Evolutionary conservation across 2,888 invertebrate genomes (phyloP), one percentile per base, ranked within the genome.

Genomic region (Tetragonisca angustula): DNA sequence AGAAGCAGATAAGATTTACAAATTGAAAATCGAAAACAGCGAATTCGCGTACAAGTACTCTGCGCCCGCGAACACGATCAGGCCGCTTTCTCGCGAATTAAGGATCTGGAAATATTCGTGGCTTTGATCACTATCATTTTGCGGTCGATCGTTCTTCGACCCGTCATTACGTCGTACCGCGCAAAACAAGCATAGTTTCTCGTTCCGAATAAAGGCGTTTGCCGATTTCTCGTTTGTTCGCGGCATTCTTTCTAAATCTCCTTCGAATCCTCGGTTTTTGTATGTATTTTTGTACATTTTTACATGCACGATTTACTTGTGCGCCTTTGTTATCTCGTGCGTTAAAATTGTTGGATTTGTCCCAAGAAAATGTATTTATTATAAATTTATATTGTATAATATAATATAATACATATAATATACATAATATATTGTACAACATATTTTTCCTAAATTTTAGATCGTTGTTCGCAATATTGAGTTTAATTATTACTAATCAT

Each of bases 1-100:
- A 17, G 11, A 36, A 11, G 0, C 24, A 69, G 43, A 71, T 61
- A 77, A 76, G 27, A n/a, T 21, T 50, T 43, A 32, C 17, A 59
- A 32, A 24, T 50, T 43, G 69, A 56, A 43, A 36, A 74, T 67
- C 59, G 17, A n/a, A 21, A 62, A 56, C n/a, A 24, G 0, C n/a
- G 17, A 36, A 24, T 43, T 72, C 43, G 54, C n/a, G 72, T 72
- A 49, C 72, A 64, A n/a, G 61, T 43, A 75, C 19, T 36, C 65
- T 61, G 65, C 49, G 21, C 59, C 4, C 69, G 62, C n/a, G 61
- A 17, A 77, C 62, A 72, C 49, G 36, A 11, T 32, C 56, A 32
- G 64, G 49, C 24, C 70, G 81, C 83, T 83, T 83, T 83, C 83
- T 59, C 83, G 81, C 77, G 81, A 81, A 83, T 81, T 70, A 74